phyloP scores from a whole-genome alignment of 2,888 invertebrate genomes.

The Cetonia aurata region DNA sequence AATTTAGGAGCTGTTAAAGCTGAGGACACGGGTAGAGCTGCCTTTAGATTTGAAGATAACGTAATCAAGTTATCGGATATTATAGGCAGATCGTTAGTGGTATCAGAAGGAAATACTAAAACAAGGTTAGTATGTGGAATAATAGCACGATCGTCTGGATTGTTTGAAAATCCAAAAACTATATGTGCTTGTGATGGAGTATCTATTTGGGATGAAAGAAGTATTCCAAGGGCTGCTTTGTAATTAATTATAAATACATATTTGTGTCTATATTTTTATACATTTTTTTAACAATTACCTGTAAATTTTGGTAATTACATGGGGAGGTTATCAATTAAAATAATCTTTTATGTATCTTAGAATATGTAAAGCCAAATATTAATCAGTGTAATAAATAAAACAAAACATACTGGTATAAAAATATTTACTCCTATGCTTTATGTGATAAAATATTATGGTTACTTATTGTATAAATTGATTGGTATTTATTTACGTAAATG shows the following conservation, averaged over 20 bases:
- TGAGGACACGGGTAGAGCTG: conserved; percentile 73
- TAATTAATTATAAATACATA: conserved; percentile 22
- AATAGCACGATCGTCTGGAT: conserved; percentile 88
- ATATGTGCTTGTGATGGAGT: conserved; percentile 93
- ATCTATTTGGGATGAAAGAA: conserved; percentile 88
- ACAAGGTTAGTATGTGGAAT: conserved; percentile 85
- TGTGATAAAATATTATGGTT: too few species aligned
- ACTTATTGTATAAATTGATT: too few species aligned
- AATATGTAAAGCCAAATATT: too few species aligned
- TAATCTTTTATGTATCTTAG: too few species aligned
- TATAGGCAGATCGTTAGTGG: conserved; percentile 83
- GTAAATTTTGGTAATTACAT: neutral
- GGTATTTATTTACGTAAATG: neutral
- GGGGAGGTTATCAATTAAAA: too few species aligned
- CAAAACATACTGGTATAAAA: too few species aligned
- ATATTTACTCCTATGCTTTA: too few species aligned
- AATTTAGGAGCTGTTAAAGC: conserved; percentile 76
- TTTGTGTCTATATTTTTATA: neutral
- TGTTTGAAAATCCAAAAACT: conserved; percentile 88
- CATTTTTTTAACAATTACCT: neutral
- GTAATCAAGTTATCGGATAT: conserved; percentile 78
- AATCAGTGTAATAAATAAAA: too few species aligned
- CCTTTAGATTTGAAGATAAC: conserved; percentile 74
- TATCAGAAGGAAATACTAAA: conserved; percentile 75
- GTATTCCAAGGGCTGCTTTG: conserved; percentile 66